These are phyloP conservation scores for Sminthopsis crassicaudata DNA, from an alignment of 2,113 vertebrate genomes.

Conservation along the genomic window DNA sequence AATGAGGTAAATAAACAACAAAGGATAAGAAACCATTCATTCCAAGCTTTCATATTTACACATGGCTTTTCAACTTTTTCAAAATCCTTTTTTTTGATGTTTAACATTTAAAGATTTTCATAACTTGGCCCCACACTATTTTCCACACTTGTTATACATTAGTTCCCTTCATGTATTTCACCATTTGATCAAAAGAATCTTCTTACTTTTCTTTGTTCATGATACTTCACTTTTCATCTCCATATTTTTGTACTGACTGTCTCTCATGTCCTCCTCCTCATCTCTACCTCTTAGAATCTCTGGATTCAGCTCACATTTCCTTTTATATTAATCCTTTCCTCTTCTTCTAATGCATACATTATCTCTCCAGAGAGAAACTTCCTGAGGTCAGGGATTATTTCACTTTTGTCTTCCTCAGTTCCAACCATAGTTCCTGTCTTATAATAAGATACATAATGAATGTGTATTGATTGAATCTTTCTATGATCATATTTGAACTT, in stretches of 20 bases:
- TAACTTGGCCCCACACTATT: not conserved
- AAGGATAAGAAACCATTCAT: not conserved
- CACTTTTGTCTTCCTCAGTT: not conserved
- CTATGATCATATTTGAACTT: not conserved
- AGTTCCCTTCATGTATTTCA: not conserved
- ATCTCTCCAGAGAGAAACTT: constrained; percentile 28
- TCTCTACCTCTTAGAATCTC: not conserved
- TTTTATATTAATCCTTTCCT: not conserved
- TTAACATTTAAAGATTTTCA: not conserved
- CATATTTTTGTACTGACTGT: not conserved
- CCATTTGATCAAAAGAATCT: not conserved
- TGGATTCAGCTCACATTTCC: not conserved
- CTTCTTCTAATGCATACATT: not conserved
- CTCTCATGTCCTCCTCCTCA: not conserved
- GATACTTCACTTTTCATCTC: not conserved
- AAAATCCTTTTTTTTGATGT: not conserved
- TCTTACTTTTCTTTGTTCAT: not conserved
- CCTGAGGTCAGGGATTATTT: not conserved
- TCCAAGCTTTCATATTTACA: not conserved
- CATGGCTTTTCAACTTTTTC: not conserved
- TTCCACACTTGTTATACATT: not conserved
- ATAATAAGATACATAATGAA: not conserved
- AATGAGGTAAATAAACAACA: not conserved
- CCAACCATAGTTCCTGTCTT: not conserved
- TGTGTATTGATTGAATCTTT: not conserved